Conservation (phyloP, 1,140 invertebrate species). For the Neuroterus valhalla region DNA sequence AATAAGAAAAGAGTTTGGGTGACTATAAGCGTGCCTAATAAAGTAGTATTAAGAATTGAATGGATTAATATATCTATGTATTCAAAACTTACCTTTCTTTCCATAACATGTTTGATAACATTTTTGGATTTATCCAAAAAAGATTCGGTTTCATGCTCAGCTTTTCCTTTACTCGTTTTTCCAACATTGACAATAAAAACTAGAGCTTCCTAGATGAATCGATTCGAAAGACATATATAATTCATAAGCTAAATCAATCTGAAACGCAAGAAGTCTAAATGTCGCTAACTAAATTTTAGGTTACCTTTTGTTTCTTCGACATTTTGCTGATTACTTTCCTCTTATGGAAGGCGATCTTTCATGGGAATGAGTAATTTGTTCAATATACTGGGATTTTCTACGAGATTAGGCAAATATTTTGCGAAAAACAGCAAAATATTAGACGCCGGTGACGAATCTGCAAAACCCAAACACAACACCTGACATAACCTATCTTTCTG, state of each 20-base stretch:
- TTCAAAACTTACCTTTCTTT: constrained; percentile 11
- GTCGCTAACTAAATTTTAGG: neutral
- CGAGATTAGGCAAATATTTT: too few relatives aligned
- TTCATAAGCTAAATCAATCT: neutral
- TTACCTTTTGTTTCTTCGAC: neutral
- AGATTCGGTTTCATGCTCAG: constrained; percentile 2
- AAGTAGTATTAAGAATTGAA: too few relatives aligned
- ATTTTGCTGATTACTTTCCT: neutral
- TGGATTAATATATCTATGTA: too few relatives aligned
- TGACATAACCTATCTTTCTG: too few relatives aligned
- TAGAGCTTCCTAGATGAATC: neutral
- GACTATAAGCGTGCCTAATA: too few relatives aligned
- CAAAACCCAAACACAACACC: too few relatives aligned
- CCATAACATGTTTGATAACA: neutral
- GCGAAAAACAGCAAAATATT: too few relatives aligned
- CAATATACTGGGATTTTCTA: too few relatives aligned
- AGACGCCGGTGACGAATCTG: too few relatives aligned
- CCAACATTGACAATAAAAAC: neutral
- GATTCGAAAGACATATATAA: neutral
- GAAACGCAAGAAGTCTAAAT: neutral
- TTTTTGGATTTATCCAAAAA: constrained; percentile 6
- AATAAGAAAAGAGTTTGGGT: too few relatives aligned
- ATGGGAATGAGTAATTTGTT: too few relatives aligned
- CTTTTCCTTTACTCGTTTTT: neutral
- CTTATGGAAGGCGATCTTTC: neutral